Conservation (phyloP, 2,113 vertebrate species). For the Gnathonemus echidnorhynchus region DNA sequence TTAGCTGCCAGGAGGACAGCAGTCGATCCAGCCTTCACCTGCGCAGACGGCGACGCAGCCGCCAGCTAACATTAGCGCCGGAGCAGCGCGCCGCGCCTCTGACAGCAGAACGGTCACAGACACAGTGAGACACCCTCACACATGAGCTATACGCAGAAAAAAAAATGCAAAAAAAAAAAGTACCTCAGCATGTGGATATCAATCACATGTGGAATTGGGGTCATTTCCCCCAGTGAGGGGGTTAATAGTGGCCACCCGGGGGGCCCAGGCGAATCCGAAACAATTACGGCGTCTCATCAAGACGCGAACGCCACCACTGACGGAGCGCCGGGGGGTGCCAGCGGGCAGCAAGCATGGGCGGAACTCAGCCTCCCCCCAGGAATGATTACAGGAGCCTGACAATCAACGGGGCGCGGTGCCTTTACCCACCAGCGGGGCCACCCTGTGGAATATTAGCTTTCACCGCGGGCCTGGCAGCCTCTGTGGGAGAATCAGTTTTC, state of each 20-base stretch:
- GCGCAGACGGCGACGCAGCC: background rate
- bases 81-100: background rate
- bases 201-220: constrained; percentile 41
- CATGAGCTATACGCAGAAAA: background rate
- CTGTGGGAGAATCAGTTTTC: background rate
- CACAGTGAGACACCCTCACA: background rate
- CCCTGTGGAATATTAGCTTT: background rate
- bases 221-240: constrained; percentile 30
- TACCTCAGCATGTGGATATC: constrained; percentile 26
- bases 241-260: constrained; percentile 33
- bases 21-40: background rate
- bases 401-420: background rate
- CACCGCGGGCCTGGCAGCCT: background rate
- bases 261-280: constrained; percentile 22
- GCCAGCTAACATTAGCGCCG: background rate
- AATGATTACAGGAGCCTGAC: constrained; percentile 16
- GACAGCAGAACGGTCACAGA: background rate
- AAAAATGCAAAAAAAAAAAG: background rate
- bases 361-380: background rate
- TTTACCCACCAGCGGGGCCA: constrained; percentile 4
- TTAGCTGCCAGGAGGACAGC: constrained; percentile 11
- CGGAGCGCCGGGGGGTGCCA: background rate
- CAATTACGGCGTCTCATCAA: constrained; percentile 28
- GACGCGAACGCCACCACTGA: background rate
- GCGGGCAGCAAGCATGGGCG: constrained; percentile 1